Conservation (phyloP, 2,888 invertebrate genomes). For the Limnephilus lunatus region DNA sequence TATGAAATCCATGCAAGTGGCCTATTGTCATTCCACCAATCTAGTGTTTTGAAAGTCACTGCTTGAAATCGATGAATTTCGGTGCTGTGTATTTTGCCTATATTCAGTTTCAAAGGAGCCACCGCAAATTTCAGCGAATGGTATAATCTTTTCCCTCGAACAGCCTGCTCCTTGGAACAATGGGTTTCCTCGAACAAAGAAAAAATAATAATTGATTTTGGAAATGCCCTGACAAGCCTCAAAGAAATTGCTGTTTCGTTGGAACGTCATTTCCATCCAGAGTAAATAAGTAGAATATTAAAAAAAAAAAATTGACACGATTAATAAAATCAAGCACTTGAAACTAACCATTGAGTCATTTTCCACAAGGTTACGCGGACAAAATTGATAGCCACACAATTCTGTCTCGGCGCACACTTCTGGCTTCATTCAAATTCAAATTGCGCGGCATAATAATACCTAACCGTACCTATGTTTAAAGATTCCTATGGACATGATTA, state of each 20-base stretch:
- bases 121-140: not conserved
- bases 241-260: not conserved
- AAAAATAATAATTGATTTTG: not conserved
- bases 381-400: no score
- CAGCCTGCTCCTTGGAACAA: not conserved
- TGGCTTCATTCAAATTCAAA: no score
- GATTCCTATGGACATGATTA: no score
- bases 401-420: no score
- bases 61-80: not conserved
- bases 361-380: no score
- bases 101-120: not conserved
- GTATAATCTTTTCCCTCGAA: not conserved
- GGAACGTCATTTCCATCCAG: not conserved
- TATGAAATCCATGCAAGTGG: no score
- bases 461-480: no score
- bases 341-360: no score
- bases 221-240: not conserved
- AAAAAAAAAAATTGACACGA: not conserved
- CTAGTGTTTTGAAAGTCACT: not conserved
- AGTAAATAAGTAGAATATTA: not conserved
- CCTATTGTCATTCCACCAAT: not conserved
- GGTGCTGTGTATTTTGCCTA: not conserved
- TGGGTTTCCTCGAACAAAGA: not conserved
- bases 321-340: no score
- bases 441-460: no score